Base-by-base conservation (phyloP, 1,140 invertebrate genomes). In the Drosophila kikkawai region DNA sequence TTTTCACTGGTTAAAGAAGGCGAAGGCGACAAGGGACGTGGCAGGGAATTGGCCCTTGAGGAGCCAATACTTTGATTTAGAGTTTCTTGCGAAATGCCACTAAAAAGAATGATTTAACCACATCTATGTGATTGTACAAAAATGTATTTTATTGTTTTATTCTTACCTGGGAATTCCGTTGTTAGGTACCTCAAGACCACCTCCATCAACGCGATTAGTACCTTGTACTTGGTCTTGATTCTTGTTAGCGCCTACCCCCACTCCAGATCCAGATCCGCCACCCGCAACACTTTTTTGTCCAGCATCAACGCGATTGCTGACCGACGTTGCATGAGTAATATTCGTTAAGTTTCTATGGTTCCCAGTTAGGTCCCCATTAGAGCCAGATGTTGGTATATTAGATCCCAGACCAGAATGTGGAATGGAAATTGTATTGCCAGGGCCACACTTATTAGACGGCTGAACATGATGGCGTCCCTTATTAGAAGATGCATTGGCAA, bases 1-100 rank as follows among this genome's bases (percentile, higher is more conserved):
- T 97, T 97, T 77, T 97, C 96, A 82, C 96, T 97, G 41, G 95
- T 95, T 55, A 97, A 93, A 9, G 97, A 97, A 6, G 97, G 97
- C 67, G 96, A 97, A 9, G 97, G 97, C 80, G 96, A 97, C 36
- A 95, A 95, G 8, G 97, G 97, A 69, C 97, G 94, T 55, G 96
- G 95, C 71, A 97, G 94, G 67, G 95, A 96, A 91, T 95, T 95
- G 22, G 94, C 94, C 58, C 94, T 86, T 29, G 93, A 93, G 7
- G 93, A 93, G 75, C 93, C 93, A 22, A 93, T 91, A 80, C 93
- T 93, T 80, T 95, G 94, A 91, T 93, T 95, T 19, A 95, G 91
- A 15, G 95, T 95, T 90, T 95, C 95, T 80, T 95, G 94, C n/a
- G 95, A 94, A 56, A 95, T 94, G 57, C 94, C 94, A 93, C 95